Evolutionary conservation across 2,888 invertebrate species (phyloP), one percentile per base, ranked within the genome.

Genomic region (Campoplex nolae): DNA sequence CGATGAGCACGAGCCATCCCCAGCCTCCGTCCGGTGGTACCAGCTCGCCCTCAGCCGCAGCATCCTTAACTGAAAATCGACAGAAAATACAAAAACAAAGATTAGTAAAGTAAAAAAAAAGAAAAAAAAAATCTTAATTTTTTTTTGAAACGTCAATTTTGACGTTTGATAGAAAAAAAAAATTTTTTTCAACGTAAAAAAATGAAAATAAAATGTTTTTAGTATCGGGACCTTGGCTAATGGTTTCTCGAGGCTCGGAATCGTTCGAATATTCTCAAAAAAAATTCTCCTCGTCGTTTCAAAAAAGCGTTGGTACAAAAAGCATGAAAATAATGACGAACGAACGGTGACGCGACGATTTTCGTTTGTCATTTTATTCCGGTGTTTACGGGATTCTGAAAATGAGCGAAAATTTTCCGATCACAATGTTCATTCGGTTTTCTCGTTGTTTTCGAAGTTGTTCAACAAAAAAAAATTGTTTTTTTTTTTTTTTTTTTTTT

Each of bases 11-110:
- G 92, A 97, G 95, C 98, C 98, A 98, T 82, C 98, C 98, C 97
- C 97, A 98, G 89, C 97, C 97, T 38, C 98, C 98, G 93, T 98
- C 98, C 0, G 97, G 98, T 76, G 97, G 97, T 67, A 97, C 97
- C 95, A 97, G 95, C 93, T 97, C 97, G 95, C 96, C 97, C 93
- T 97, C 96, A 18, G 90, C 89, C 65, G 86, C 83, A 13, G 68
- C 89, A 87, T 89, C 76, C 88, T 92, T 92, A 81, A 90, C 91
- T 91, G 86, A 32, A 87, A n/a, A n/a, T n/a, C n/a, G n/a, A n/a
- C n/a, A n/a, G n/a, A n/a, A n/a, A 89, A 23, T 13, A 7, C 13
- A 65, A 67, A 45, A 67, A 65, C 6, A 65, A 16, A 16, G n/a
- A 56, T 45, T 8, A 42, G 38, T 3, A 68, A 48, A 58, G 13